A percentile compares a stretch with the other conserved stretches of the same genome.
Conservation (phyloP, 2,113 vertebrate species). For the Colossoma macropomum region DNA sequence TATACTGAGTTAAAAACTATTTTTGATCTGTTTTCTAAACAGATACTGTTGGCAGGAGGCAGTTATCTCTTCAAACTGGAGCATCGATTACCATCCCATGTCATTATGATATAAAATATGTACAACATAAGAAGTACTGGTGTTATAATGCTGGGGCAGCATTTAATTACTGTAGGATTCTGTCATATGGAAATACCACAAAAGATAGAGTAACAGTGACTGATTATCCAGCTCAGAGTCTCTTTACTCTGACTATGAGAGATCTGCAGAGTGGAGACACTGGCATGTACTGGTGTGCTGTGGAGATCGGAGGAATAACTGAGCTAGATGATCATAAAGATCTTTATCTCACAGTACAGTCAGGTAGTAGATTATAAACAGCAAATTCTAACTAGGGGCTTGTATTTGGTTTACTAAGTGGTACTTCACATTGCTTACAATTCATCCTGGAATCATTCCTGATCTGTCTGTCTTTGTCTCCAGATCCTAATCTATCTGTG, state of each 20-base stretch:
- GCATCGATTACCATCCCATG: constrained; percentile 38
- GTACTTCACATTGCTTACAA: too few species aligned
- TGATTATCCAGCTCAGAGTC: constrained; percentile 34
- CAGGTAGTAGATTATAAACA: constrained; percentile 12
- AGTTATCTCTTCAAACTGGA: constrained; percentile 29
- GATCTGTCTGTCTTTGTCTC: too few species aligned
- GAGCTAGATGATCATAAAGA: not conserved
- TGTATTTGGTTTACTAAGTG: too few species aligned
- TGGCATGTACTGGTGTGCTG: constrained; percentile 27
- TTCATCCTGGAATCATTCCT: too few species aligned
- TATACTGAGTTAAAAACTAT: too few species aligned
- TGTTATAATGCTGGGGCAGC: not conserved
- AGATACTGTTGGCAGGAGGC: not conserved
- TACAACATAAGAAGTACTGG: constrained; percentile 44
- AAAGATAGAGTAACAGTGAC: constrained; percentile 20
- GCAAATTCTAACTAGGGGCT: not conserved
- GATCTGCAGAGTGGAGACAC: not conserved
- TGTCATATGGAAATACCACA: constrained; percentile 3
- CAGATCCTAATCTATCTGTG: too few species aligned
- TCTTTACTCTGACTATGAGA: constrained; percentile 52
- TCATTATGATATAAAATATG: constrained; percentile 24
- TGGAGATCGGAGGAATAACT: not conserved
- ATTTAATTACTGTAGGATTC: not conserved
- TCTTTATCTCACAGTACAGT: not conserved
- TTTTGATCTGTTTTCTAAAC: not conserved